A percentile compares a stretch with the other conserved stretches of the same genome.
Evolutionary conservation across 2,888 invertebrate species (phyloP).

Genomic region (Drosophila prolongata): DNA sequence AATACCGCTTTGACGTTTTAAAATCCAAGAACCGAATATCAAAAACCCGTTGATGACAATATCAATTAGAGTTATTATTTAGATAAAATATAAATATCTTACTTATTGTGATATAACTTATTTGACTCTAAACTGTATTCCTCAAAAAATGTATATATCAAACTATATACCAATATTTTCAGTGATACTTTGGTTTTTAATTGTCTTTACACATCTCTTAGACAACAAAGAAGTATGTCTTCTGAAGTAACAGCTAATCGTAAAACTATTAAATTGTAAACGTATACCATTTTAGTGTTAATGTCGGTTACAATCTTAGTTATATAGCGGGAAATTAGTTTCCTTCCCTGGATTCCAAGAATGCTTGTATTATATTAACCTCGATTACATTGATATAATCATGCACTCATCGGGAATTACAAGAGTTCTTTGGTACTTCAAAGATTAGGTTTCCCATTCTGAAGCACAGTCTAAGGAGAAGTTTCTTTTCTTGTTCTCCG

Average conservation of each 20-base stretch:
- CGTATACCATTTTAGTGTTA: background rate
- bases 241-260: background rate
- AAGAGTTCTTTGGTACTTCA: conserved; percentile 9
- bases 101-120: too few relatives aligned
- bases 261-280: background rate
- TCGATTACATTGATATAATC: conserved; percentile 5
- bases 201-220: too few relatives aligned
- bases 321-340: background rate
- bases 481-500: conserved; percentile 5
- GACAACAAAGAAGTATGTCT: background rate
- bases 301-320: background rate
- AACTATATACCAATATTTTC: too few relatives aligned
- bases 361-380: conserved; percentile 11
- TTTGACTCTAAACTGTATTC: too few relatives aligned
- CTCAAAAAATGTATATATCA: too few relatives aligned
- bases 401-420: conserved; percentile 12
- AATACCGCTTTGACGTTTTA: too few relatives aligned
- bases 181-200: too few relatives aligned
- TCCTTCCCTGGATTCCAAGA: conserved; percentile 11
- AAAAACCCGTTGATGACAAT: too few relatives aligned
- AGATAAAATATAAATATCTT: too few relatives aligned
- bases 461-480: background rate
- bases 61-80: too few relatives aligned
- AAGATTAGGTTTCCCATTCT: conserved; percentile 20
- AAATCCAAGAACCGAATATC: too few relatives aligned